Evolutionary conservation across 92 coral and sea anemone species (phyloP).

Genomic region (Muricea muricata): DNA sequence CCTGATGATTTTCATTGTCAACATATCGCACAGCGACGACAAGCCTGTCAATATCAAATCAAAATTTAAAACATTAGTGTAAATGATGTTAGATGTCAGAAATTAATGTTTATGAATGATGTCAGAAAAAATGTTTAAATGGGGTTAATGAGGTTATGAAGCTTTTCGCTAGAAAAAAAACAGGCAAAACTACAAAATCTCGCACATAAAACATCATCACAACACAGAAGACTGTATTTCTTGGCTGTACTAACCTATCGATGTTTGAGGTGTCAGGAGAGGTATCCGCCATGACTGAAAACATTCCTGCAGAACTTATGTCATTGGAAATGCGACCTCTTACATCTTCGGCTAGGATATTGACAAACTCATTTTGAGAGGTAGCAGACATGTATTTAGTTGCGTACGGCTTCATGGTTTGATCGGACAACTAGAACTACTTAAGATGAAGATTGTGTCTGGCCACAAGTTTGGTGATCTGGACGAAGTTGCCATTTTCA

Average conservation of each 20-base stretch:
- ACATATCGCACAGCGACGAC: constrained; percentile 33
- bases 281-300: constrained; percentile 32
- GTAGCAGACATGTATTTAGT: neutral
- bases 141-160: too few species aligned
- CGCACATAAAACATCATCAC: too few species aligned
- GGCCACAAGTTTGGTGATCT: constrained; percentile 21
- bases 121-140: too few species aligned
- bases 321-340: constrained; percentile 15
- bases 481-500: constrained; percentile 13
- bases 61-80: too few species aligned
- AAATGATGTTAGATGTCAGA: too few species aligned
- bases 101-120: too few species aligned
- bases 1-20: constrained; percentile 15
- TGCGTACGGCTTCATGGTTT: constrained; percentile 13
- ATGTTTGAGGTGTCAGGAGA: constrained; percentile 33
- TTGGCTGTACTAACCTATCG: constrained; percentile 30
- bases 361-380: constrained; percentile 28
- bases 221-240: too few species aligned
- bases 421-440: neutral
- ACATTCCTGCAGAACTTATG: constrained; percentile 21
- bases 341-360: constrained; percentile 19
- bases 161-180: too few species aligned
- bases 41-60: too few species aligned
- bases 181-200: too few species aligned
- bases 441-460: neutral